Base-by-base conservation (phyloP, 2,113 vertebrate genomes). In the Pristiophorus japonicus region DNA sequence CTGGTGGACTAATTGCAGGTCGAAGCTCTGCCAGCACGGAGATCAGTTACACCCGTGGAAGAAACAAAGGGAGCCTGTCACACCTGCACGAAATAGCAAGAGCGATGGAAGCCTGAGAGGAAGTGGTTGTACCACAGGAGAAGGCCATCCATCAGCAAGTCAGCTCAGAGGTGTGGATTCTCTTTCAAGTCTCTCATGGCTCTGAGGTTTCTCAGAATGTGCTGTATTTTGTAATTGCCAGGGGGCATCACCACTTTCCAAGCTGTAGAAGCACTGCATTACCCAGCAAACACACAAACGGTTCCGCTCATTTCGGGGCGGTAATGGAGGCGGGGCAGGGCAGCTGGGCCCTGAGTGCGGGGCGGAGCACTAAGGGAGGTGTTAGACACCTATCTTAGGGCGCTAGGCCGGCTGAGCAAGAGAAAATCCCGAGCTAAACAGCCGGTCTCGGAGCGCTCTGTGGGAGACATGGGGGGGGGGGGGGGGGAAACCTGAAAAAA, bases 71-170 rank as follows among this genome's bases (percentile, higher is more conserved):
- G 51, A 90, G 47, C 51, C 59, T 59, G 51, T 90, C 30, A 59
- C 87, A 90, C 85, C 85, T 88, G 85, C 24, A 88, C 47, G 11
- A 88, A 55, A 88, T 30, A 55, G 24, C 47, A 88, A 55, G 87
- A 55, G 27, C 27, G 12, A 59, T n/a, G 12, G 3, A 59, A 24
- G 87, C 87, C 87, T 90, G 51, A 90, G 12, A 55, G 85, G 85
- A 88, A 88, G 27, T 88, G 45, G 42, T 47, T 88, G 42, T 88
- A 30, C 51, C 27, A 30, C 87, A 90, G 51, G 27, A 59, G 51
- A 59, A 59, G 30, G 87, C 87, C 87, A 34, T 90, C 87, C 51
- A 90, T 90, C 78, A 81, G 38, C 78, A 81, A 42, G 78, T 81
- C 87, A 59, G 16, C 47, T 90, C 30, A 8, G 18, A 0, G 27